phyloP scores from a whole-genome alignment of 2,797 vertebrate species.

The Myripristis murdjan region DNA sequence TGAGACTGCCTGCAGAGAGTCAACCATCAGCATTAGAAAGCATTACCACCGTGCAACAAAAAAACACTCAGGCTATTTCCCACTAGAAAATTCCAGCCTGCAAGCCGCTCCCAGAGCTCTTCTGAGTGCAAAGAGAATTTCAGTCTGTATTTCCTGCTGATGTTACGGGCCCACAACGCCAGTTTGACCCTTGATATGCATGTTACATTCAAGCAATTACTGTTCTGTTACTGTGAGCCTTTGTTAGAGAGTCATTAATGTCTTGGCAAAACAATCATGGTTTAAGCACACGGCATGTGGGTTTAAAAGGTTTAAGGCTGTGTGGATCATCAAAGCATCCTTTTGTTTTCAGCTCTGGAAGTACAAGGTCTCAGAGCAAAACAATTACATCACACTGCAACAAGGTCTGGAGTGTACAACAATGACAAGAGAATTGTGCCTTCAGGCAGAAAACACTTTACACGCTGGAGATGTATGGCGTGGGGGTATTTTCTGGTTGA shows the following conservation, averaged over 20 bases:
- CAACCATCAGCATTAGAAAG: constrained; percentile 85
- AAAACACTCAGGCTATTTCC: constrained; percentile 78
- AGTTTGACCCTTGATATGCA: constrained; percentile 58
- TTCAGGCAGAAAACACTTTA: constrained; percentile 84
- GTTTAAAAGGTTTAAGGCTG: constrained; percentile 55
- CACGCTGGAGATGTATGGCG: constrained; percentile 72
- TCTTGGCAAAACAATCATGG: constrained; percentile 71
- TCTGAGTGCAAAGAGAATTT: constrained; percentile 75
- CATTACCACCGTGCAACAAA: constrained; percentile 77
- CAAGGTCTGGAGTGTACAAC: constrained; percentile 78
- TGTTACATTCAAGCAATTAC: constrained; percentile 66
- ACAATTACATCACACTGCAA: constrained; percentile 81
- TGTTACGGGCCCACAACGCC: constrained; percentile 57
- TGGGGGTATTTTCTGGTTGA: constrained; percentile 79
- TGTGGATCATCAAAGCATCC: constrained; percentile 46
- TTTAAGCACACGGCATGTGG: constrained; percentile 56
- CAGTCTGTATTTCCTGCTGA: constrained; percentile 62
- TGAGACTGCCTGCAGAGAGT: constrained; percentile 79
- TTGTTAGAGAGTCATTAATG: constrained; percentile 68
- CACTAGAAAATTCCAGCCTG: constrained; percentile 65
- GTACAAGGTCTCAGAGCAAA: constrained; percentile 70
- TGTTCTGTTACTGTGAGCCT: constrained; percentile 69
- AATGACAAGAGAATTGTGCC: constrained; percentile 82
- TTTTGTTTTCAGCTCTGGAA: constrained; percentile 59
- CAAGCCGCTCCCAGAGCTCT: constrained; percentile 70